A percentile compares a stretch with the other conserved stretches of the same genome.
Conservation (phyloP, 2,113 vertebrate species). For the Calonectris borealis region DNA sequence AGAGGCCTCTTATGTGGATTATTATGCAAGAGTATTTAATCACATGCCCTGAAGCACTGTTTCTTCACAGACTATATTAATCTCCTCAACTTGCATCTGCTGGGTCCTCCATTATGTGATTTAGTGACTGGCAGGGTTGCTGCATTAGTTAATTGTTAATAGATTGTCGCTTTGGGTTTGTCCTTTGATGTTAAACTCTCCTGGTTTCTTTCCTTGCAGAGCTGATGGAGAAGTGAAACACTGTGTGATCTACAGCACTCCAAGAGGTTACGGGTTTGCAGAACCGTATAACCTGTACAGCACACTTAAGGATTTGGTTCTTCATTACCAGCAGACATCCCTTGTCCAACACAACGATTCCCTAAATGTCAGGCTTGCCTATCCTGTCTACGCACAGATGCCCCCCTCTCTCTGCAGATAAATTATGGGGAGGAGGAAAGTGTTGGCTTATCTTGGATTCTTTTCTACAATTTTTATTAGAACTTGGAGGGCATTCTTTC, state of each 20-base stretch:
- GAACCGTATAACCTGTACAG: conserved; percentile 93
- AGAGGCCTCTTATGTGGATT: conserved; percentile 19
- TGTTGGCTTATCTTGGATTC: conserved; percentile 69
- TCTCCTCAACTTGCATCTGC: conserved; percentile 13
- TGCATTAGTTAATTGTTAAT: conserved; percentile 55
- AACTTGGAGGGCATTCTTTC: conserved; percentile 94
- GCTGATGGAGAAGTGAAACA: conserved; percentile 94
- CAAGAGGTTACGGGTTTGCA: conserved; percentile 91
- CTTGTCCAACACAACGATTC: conserved; percentile 95
- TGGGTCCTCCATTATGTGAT: conserved; percentile 43
- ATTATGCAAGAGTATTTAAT: conserved; percentile 39
- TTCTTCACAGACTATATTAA: conserved; percentile 41
- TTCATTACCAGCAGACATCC: conserved; percentile 95
- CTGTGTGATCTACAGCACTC: conserved; percentile 95
- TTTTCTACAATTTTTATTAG: conserved; percentile 82
- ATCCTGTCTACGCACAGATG: conserved; percentile 91
- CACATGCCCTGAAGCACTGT: neutral
- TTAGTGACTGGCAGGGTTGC: neutral
- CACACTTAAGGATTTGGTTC: conserved; percentile 93
- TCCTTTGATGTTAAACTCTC: conserved; percentile 15
- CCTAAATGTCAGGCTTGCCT: conserved; percentile 91
- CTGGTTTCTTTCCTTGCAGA: conserved; percentile 69
- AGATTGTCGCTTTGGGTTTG: conserved; percentile 33
- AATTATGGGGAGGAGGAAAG: conserved; percentile 66
- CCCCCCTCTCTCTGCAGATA: conserved; percentile 84